These are phyloP conservation scores for Catharus ustulatus DNA, from an alignment of 2,797 vertebrate species.

Conservation along the genomic window DNA sequence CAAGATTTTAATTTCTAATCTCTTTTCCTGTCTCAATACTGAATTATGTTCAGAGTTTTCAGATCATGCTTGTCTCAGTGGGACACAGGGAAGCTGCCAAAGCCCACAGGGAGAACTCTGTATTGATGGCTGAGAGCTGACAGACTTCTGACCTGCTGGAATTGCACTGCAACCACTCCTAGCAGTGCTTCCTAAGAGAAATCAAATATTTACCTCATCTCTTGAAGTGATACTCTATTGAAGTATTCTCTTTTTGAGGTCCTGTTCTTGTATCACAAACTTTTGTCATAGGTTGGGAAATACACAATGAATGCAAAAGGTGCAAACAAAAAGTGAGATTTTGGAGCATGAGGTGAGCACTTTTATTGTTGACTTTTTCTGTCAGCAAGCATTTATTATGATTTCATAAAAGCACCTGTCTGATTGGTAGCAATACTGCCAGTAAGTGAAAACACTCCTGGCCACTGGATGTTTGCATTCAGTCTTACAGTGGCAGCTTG, in stretches of 20 bases:
- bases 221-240: neutral
- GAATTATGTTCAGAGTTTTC: conserved; percentile 33
- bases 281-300: neutral
- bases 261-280: neutral
- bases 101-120: neutral
- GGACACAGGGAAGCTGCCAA: neutral
- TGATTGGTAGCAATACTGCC: neutral
- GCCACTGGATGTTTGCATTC: neutral
- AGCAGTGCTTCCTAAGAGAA: neutral
- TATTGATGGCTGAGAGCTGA: neutral
- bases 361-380: neutral
- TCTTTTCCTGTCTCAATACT: conserved; percentile 51
- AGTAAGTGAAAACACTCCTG: neutral
- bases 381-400: neutral
- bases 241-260: neutral
- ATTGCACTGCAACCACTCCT: neutral
- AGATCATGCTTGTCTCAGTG: conserved; percentile 21
- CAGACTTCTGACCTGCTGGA: neutral
- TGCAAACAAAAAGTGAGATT: neutral
- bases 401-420: neutral
- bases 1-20: conserved; percentile 61
- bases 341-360: neutral
- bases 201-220: neutral
- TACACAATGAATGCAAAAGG: fast-evolving
- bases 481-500: neutral